Conservation (phyloP, 2,888 invertebrate genomes). For the Agonopterix subpropinquella region DNA sequence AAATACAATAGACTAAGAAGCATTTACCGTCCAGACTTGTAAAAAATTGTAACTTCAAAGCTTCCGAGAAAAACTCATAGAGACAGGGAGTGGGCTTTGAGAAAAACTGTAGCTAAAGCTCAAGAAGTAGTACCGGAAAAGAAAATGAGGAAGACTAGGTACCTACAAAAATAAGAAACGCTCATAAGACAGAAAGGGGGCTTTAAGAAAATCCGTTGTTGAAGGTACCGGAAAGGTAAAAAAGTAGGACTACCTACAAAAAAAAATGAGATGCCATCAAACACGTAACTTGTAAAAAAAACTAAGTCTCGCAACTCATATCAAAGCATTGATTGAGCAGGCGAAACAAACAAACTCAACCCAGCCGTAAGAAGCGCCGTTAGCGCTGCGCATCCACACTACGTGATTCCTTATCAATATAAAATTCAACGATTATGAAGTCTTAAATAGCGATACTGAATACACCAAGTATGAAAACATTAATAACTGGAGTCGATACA, state of each 20-base stretch:
- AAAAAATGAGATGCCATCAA: no score
- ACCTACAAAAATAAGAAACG: background rate
- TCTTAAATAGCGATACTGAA: background rate
- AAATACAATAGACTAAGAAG: constrained; percentile 6
- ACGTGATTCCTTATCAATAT: background rate
- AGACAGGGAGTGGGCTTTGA: constrained; percentile 10
- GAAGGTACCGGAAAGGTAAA: background rate
- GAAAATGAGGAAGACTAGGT: background rate
- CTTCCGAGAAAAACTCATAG: constrained; percentile 10
- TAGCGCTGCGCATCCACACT: background rate
- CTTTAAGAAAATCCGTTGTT: background rate
- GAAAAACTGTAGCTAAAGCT: constrained; percentile 6
- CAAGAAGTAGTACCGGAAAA: constrained; percentile 7
- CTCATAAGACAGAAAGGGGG: background rate
- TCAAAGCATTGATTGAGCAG: background rate
- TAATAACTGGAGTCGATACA: background rate
- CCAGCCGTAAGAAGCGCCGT: background rate
- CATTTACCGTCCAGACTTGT: constrained; percentile 9
- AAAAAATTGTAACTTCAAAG: constrained; percentile 7
- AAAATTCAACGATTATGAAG: background rate
- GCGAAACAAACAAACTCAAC: background rate
- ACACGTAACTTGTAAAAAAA: background rate
- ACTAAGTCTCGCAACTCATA: background rate
- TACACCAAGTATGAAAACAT: background rate
- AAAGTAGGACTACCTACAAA: background rate